phyloP scores from a whole-genome alignment of 2,113 vertebrate species.

The Zapus hudsonius region DNA sequence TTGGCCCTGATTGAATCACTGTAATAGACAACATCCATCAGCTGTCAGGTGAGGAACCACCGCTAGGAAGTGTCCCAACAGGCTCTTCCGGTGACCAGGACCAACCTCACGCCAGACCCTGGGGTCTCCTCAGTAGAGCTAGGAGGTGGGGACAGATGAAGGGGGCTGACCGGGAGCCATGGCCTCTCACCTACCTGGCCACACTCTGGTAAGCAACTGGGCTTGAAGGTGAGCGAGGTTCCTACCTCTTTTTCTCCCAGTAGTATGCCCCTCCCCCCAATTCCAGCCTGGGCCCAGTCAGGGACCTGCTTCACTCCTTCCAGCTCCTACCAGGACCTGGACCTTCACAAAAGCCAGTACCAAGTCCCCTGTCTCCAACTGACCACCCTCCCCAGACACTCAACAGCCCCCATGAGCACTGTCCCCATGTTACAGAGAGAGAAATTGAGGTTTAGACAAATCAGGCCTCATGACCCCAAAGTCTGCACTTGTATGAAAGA shows the following conservation, averaged over 20 bases:
- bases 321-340: neutral
- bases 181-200: neutral
- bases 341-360: neutral
- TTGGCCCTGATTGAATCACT: constrained; percentile 89
- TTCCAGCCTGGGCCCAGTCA: accelerated
- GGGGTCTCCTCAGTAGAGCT: neutral
- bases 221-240: accelerated
- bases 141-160: neutral
- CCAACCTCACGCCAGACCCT: neutral
- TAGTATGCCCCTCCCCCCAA: accelerated
- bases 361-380: neutral
- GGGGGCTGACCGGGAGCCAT: neutral
- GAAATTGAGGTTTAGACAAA: neutral
- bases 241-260: neutral
- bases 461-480: too few species aligned
- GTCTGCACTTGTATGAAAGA: too few species aligned
- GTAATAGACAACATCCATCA: constrained; percentile 89
- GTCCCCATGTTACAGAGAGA: neutral
- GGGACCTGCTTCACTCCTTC: accelerated
- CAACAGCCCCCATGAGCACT: neutral
- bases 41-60: constrained; percentile 82
- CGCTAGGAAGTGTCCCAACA: constrained; percentile 77
- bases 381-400: too few species aligned
- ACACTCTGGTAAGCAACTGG: accelerated
- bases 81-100: constrained; percentile 22